These are phyloP conservation scores for Alviniconcha strummeri DNA, from an alignment of 2,888 invertebrate genomes.

Conservation along the genomic window DNA sequence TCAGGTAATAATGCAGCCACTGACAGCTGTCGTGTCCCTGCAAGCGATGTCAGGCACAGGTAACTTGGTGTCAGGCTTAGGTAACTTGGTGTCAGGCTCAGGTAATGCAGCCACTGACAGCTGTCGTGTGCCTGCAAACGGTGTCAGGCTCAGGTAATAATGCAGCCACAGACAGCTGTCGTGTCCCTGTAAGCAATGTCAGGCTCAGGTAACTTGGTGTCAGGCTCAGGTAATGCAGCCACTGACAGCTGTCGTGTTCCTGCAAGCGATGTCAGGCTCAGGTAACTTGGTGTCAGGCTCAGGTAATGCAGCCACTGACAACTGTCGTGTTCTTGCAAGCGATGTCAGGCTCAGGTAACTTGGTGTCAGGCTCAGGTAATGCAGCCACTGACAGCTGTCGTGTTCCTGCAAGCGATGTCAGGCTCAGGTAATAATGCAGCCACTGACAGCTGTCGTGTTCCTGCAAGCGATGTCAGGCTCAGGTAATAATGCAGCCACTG, in stretches of 20 bases:
- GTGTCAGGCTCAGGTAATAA: no score
- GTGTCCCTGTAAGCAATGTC: slow-evolving; percentile 64
- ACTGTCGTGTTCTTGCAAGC: slow-evolving; percentile 74
- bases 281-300: slow-evolving; percentile 70
- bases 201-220: no score
- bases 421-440: slow-evolving; percentile 41
- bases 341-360: slow-evolving; percentile 68
- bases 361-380: no score
- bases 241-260: slow-evolving; percentile 71
- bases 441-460: slow-evolving; percentile 70
- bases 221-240: no score
- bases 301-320: slow-evolving; percentile 45
- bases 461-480: slow-evolving; percentile 73
- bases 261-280: slow-evolving; percentile 73
- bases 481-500: no score
- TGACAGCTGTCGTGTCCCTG: slow-evolving; percentile 74
- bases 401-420: slow-evolving; percentile 75
- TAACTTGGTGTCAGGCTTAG: no score
- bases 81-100: no score
- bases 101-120: slow-evolving; percentile 39
- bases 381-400: slow-evolving; percentile 59
- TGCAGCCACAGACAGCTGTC: no score
- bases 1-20: no score
- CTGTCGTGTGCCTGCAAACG: slow-evolving; percentile 65
- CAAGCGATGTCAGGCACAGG: background rate